Conservation (phyloP, 2,113 vertebrate genomes). For the Leucopsar rothschildi region DNA sequence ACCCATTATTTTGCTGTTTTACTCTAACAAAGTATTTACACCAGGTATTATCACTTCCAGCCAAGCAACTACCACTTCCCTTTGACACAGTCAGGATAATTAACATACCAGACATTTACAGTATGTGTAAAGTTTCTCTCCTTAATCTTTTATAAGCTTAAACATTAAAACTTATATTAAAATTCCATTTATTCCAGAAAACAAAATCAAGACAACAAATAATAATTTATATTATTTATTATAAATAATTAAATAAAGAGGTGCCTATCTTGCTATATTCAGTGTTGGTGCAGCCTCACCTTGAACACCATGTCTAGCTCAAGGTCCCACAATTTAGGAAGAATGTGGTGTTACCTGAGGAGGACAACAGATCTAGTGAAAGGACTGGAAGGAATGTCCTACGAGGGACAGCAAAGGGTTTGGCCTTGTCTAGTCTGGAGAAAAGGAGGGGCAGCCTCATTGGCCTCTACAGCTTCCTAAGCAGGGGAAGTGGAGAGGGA, state of each 20-base stretch:
- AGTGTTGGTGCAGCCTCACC: neutral
- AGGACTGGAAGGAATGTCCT: neutral
- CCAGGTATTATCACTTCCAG: neutral
- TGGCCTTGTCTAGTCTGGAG: neutral
- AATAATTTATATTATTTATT: neutral
- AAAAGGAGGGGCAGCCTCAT: neutral
- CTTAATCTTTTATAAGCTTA: conserved; percentile 1
- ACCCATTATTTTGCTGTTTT: neutral
- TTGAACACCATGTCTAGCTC: neutral
- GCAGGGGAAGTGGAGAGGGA: neutral
- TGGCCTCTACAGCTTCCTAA: neutral
- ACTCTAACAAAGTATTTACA: neutral
- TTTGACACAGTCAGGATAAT: conserved; percentile 7
- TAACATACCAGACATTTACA: neutral
- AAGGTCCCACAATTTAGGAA: neutral
- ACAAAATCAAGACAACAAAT: neutral
- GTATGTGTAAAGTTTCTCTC: neutral
- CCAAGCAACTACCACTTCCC: neutral
- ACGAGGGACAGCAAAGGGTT: neutral
- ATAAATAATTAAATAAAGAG: neutral
- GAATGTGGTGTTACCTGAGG: neutral
- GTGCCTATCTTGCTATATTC: neutral
- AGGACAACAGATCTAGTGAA: neutral
- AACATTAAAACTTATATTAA: neutral
- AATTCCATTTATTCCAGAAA: neutral